Percentiles rank a stretch among this genome's conserved stretches.
phyloP scores from a whole-genome alignment of 2,888 invertebrate genomes.

The Drosophila prostipennis region DNA sequence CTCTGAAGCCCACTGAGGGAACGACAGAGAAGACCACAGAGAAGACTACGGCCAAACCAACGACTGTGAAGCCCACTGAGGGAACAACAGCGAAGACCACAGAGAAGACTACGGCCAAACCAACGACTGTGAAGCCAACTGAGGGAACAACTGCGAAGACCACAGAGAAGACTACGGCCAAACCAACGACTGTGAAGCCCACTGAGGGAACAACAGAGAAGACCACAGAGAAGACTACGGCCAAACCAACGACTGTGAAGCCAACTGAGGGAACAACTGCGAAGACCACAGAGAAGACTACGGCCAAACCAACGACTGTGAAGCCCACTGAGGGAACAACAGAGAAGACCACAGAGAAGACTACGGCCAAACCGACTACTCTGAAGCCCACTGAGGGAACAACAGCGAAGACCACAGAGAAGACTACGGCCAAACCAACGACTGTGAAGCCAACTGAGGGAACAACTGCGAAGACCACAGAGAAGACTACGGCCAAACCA shows the following conservation, averaged over 20 bases:
- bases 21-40: too few relatives aligned
- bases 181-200: slow-evolving; percentile 3
- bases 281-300: not conserved
- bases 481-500: not conserved
- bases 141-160: not conserved
- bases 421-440: not conserved
- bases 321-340: not conserved
- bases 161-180: too few relatives aligned
- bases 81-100: not conserved
- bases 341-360: too few relatives aligned
- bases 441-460: not conserved
- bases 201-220: slow-evolving; percentile 3
- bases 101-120: not conserved
- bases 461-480: not conserved
- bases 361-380: slow-evolving; percentile 1
- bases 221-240: not conserved
- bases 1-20: not conserved
- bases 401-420: not conserved
- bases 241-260: too few relatives aligned
- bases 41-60: not conserved
- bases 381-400: too few relatives aligned
- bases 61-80: slow-evolving; percentile 6
- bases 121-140: not conserved
- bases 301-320: not conserved
- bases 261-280: too few relatives aligned